These are phyloP conservation scores for Paradisaea rubra DNA, from an alignment of 2,113 vertebrate genomes.

Conservation along the genomic window DNA sequence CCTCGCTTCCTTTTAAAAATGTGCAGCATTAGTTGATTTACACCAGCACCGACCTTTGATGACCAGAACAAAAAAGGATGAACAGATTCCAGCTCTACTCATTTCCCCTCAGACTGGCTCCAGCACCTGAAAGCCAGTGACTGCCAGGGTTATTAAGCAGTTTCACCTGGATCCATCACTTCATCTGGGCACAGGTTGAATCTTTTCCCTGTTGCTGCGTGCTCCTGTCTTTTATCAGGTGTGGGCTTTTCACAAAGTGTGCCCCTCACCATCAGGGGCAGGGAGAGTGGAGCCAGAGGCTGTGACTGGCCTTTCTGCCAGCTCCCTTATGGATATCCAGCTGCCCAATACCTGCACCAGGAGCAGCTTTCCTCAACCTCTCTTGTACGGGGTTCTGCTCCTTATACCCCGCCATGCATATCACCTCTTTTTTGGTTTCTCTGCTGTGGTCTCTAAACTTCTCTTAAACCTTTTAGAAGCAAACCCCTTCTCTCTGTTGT, in stretches of 20 bases:
- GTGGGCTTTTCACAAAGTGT: background rate
- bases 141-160: background rate
- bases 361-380: background rate
- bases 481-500: background rate
- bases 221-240: background rate
- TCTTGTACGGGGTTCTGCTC: background rate
- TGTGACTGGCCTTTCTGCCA: background rate
- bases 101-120: background rate
- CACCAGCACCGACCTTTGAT: background rate
- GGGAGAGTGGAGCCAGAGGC: background rate
- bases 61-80: background rate
- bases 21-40: background rate
- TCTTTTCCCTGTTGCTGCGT: background rate
- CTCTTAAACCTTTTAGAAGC: background rate
- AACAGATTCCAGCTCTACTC: background rate
- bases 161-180: background rate
- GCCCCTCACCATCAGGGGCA: background rate
- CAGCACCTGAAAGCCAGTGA: background rate
- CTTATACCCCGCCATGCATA: accelerated
- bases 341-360: background rate
- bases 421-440: background rate
- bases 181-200: accelerated
- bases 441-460: background rate
- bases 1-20: background rate
- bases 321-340: background rate